These are phyloP conservation scores for Drosophila simulans DNA, from an alignment of 1,140 invertebrate genomes.

Conservation along the genomic window DNA sequence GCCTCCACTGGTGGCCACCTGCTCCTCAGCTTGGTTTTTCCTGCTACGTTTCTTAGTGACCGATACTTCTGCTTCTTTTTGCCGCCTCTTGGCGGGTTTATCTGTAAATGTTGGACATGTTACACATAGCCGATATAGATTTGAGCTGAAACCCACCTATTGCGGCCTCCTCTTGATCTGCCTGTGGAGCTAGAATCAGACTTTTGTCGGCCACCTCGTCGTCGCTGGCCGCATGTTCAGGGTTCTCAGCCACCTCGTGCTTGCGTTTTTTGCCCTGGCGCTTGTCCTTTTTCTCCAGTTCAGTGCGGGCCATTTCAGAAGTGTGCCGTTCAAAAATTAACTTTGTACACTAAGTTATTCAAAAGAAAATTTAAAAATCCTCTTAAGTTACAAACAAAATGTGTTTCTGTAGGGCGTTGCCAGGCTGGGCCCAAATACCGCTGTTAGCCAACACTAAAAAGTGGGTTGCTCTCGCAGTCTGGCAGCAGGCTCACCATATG, in stretches of 20 bases:
- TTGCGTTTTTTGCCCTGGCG: slow-evolving; percentile 72
- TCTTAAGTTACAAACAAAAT: slow-evolving; percentile 7
- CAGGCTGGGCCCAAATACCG: background rate
- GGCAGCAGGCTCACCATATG: background rate
- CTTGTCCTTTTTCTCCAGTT: slow-evolving; percentile 58
- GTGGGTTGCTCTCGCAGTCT: background rate
- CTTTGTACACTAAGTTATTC: background rate
- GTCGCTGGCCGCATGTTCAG: slow-evolving; percentile 35
- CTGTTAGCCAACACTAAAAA: slow-evolving; percentile 17
- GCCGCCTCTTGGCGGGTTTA: slow-evolving; percentile 2
- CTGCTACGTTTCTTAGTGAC: slow-evolving; percentile 20
- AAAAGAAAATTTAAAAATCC: slow-evolving; percentile 5
- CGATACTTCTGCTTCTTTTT: background rate
- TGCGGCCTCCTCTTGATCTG: background rate
- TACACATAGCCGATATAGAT: background rate
- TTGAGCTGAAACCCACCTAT: slow-evolving; percentile 12
- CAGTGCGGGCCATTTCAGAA: slow-evolving; percentile 66
- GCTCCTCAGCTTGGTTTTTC: slow-evolving; percentile 1
- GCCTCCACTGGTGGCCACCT: background rate
- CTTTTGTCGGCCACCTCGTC: slow-evolving; percentile 76
- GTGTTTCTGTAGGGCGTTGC: slow-evolving; percentile 2
- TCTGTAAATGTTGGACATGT: background rate
- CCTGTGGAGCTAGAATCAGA: slow-evolving; percentile 60
- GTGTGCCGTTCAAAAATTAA: background rate
- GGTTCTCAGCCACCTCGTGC: slow-evolving; percentile 28